Evolutionary conservation across 2,888 invertebrate species (phyloP).

Genomic region (Subacronicta megacephala): DNA sequence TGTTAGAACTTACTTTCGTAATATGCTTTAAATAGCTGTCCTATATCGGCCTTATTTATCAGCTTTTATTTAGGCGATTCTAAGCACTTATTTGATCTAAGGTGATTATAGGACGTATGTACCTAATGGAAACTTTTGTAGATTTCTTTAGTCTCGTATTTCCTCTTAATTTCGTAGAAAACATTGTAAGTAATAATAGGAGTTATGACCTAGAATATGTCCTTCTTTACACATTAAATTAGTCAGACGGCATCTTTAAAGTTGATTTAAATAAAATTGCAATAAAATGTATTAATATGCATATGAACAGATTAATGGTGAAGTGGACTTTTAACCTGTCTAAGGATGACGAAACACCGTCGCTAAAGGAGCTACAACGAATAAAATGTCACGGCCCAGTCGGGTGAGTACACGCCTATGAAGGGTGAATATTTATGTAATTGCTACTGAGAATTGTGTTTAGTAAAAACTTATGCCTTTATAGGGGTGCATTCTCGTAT

Average conservation of each 20-base stretch:
- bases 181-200: no score
- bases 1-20: constrained; percentile 13
- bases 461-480: constrained; percentile 47
- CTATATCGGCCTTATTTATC: no score
- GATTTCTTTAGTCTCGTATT: no score
- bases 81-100: no score
- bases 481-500: constrained; percentile 95
- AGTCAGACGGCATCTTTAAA: no score
- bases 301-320: constrained; percentile 90
- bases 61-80: no score
- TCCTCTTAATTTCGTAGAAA: no score
- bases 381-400: constrained; percentile 97
- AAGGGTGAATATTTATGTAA: constrained; percentile 46
- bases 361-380: constrained; percentile 92
- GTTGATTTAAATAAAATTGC: neutral
- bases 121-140: no score
- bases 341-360: constrained; percentile 94
- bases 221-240: no score
- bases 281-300: no score
- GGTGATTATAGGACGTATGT: no score
- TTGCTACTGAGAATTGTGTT: constrained; percentile 34
- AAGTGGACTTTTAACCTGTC: constrained; percentile 98
- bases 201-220: no score
- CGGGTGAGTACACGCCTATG: constrained; percentile 89
- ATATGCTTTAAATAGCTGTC: neutral